Evolutionary conservation across 1,140 invertebrate genomes (phyloP).

Genomic region (Branchinecta lindahli): DNA sequence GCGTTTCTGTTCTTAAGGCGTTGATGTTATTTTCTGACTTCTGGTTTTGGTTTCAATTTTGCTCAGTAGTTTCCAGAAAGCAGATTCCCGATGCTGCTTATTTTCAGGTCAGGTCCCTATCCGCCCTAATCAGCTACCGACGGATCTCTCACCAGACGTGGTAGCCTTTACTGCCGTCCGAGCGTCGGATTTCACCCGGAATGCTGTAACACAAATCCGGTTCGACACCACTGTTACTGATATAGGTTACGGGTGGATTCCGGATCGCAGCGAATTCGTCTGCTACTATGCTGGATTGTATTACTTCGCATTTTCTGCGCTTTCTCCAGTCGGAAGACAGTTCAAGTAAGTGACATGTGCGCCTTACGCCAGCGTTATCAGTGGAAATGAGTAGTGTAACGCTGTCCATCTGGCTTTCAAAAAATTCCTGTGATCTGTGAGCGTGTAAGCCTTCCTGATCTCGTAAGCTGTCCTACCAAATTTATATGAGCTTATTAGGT

Average conservation of each 20-base stretch:
- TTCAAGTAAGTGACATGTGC: slow-evolving; percentile 17
- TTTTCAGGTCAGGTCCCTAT: slow-evolving; percentile 24
- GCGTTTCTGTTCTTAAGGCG: no score
- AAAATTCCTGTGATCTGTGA: no score
- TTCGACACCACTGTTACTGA: slow-evolving; percentile 29
- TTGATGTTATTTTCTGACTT: no score
- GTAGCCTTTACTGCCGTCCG: slow-evolving; percentile 25
- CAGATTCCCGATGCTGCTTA: no score
- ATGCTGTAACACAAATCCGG: slow-evolving; percentile 22
- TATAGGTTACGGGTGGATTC: slow-evolving; percentile 35
- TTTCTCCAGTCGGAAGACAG: slow-evolving; percentile 18
- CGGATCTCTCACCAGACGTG: slow-evolving; percentile 12
- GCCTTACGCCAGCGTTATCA: no score
- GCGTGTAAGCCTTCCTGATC: no score
- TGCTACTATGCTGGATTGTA: slow-evolving; percentile 38
- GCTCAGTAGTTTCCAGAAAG: no score
- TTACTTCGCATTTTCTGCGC: slow-evolving; percentile 35
- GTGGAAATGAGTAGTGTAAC: no score
- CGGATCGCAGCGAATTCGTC: slow-evolving; percentile 36
- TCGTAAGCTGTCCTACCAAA: no score
- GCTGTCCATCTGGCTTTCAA: no score
- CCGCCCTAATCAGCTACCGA: slow-evolving; percentile 22
- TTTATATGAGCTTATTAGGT: no score
- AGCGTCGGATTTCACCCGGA: slow-evolving; percentile 20
- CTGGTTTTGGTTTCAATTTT: no score